Percentiles rank a stretch among this genome's conserved stretches.
Evolutionary conservation across 92 coral and sea anemone species (phyloP).

Genomic region (Pocillopora grandis): DNA sequence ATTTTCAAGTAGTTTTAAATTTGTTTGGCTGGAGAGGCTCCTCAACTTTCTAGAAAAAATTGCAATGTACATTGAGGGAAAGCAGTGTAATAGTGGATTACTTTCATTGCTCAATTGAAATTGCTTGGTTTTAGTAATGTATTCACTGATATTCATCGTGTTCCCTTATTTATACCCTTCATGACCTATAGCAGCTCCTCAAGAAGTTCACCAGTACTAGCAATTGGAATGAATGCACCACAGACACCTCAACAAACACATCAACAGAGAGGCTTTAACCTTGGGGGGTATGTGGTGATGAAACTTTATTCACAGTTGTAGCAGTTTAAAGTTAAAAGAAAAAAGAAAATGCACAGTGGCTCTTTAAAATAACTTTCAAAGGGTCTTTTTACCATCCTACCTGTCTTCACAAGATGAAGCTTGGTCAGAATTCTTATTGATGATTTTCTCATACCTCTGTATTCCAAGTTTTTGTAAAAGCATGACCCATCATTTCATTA

Average conservation of each 20-base stretch:
- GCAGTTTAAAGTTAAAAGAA: not conserved
- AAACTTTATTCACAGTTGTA: too few species aligned
- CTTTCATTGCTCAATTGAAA: not conserved
- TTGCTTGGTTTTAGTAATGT: not conserved
- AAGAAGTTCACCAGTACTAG: slow-evolving; percentile 69
- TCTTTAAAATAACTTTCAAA: not conserved
- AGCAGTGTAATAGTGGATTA: not conserved
- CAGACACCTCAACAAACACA: slow-evolving; percentile 50
- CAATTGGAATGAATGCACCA: slow-evolving; percentile 64
- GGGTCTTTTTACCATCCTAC: too few species aligned
- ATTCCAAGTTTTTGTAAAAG: not conserved
- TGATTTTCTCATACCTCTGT: too few species aligned
- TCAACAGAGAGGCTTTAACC: slow-evolving; percentile 69
- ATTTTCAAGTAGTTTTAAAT: too few species aligned
- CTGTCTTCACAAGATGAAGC: not conserved
- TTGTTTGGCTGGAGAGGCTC: too few species aligned
- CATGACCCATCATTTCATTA: too few species aligned
- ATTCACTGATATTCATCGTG: slow-evolving; percentile 7
- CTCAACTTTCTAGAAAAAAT: too few species aligned
- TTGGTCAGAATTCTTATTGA: not conserved
- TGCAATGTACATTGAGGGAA: too few species aligned
- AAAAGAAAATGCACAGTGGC: not conserved
- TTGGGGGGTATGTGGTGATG: slow-evolving; percentile 63
- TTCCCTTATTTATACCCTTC: slow-evolving; percentile 35
- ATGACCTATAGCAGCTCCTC: slow-evolving; percentile 49